Conservation (phyloP, 2,113 vertebrate species). For the Carettochelys insculpta region DNA sequence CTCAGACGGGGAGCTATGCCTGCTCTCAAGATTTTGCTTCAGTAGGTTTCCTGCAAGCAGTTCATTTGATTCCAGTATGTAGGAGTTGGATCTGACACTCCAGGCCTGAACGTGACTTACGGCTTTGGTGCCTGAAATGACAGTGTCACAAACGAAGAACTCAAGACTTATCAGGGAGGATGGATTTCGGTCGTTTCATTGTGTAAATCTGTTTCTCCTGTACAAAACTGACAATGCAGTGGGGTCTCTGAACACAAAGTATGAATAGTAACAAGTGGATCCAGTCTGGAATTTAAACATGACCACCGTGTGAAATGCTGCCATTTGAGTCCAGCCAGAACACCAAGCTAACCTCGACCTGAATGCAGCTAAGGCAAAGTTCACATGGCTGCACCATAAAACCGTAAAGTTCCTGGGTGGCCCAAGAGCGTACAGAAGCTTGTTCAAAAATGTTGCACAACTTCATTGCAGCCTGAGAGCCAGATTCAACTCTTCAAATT, state of each 20-base stretch:
- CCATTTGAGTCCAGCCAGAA: background rate
- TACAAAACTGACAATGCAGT: background rate
- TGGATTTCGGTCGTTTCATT: background rate
- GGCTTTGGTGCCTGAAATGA: background rate
- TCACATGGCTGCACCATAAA: background rate
- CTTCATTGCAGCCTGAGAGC: background rate
- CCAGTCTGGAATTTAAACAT: background rate
- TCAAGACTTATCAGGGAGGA: background rate
- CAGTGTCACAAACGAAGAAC: background rate
- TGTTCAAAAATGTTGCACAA: no score
- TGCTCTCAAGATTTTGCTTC: background rate
- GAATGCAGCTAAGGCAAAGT: background rate
- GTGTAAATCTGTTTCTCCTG: background rate
- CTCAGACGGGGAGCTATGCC: background rate
- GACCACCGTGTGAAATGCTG: background rate
- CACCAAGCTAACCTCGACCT: background rate
- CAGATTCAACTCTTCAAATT: background rate
- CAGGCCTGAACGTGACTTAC: background rate
- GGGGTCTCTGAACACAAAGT: background rate
- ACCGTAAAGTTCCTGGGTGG: background rate
- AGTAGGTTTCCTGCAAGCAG: background rate
- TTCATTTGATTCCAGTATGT: background rate
- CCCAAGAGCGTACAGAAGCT: background rate
- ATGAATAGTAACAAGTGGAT: background rate
- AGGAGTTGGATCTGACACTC: background rate